Base-by-base conservation (phyloP, 2,113 vertebrate species). In the Girardinichthys multiradiatus region DNA sequence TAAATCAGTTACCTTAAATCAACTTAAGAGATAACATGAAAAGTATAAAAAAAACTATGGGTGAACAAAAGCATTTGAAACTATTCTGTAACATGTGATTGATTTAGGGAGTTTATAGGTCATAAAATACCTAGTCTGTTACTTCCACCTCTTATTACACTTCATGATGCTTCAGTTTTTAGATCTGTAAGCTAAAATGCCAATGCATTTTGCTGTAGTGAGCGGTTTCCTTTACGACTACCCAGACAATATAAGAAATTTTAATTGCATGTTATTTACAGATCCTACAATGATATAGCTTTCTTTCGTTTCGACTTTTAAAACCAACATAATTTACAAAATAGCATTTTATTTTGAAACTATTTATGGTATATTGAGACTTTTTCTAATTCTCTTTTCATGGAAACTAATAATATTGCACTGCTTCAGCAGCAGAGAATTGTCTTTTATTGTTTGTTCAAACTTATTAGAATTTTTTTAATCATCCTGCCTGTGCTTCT, bases 381-480 rank as follows among this genome's bases (percentile, higher is more conserved):
- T 35, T 35, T 35, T 35, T 35, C 35, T 35, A 35, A 5, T 54
- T 54, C 24, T 54, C 24, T 21, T 21, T 24, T 24, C 19, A 48
- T 48, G 19, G 21, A 48, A 24, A 17, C 19, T 48, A 48, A 21
- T 21, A 48, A 48, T 48, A 24, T 48, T 48, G 45, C 45, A 24
- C 19, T 29, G 58, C 58, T 24, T 9, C 45, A 30, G 59, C 60
- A 28, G 68, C 3, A 57, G 11, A 15, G 21, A 58, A 57, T 58
- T 65, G 68, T 59, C 26, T 66, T 12, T 60, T 0, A 0, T 17
- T 72, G 57, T 63, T 79, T 79, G 68, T 68, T 74, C 19, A 79
- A 51, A 72, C 76, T 76, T 74, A 84, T 81, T 80, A 30, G 37
- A 81, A 73, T 62, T 35, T 1, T 64, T 51, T 71, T 14, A 58